phyloP scores from a whole-genome alignment of 2,888 invertebrate species.

The Tricholauxania praeusta region DNA sequence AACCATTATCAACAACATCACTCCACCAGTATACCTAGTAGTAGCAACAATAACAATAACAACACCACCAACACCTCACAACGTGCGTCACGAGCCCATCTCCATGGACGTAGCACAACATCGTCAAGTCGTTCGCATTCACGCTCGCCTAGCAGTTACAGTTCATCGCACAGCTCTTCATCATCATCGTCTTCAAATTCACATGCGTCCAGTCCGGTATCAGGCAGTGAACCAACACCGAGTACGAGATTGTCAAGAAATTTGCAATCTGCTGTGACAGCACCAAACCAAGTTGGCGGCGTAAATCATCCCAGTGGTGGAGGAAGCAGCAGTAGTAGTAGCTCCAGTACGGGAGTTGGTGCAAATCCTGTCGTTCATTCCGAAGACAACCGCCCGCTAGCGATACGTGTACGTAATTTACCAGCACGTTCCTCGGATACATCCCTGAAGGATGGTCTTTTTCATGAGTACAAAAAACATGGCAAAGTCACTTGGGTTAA shows the following conservation, averaged over 20 bases:
- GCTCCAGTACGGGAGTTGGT: slow-evolving; percentile 58
- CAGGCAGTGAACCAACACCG: slow-evolving; percentile 60
- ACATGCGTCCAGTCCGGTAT: slow-evolving; percentile 67
- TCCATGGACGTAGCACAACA: slow-evolving; percentile 68
- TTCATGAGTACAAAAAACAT: slow-evolving; percentile 98
- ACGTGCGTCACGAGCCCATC: slow-evolving; percentile 51
- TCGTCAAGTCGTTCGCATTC: slow-evolving; percentile 72
- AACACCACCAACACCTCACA: slow-evolving; percentile 45
- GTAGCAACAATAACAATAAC: slow-evolving; percentile 41
- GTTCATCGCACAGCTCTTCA: slow-evolving; percentile 67
- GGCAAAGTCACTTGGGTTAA: slow-evolving; percentile 97
- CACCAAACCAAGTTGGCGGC: background rate
- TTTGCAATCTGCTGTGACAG: slow-evolving; percentile 70
- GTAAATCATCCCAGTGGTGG: slow-evolving; percentile 58
- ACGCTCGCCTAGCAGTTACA: slow-evolving; percentile 69
- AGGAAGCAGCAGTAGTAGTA: slow-evolving; percentile 56
- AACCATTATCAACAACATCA: slow-evolving; percentile 30
- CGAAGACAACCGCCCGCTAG: slow-evolving; percentile 79
- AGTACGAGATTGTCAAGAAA: slow-evolving; percentile 57
- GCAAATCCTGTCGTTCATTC: slow-evolving; percentile 68
- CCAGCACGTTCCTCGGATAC: slow-evolving; percentile 92
- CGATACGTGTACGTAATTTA: slow-evolving; percentile 91
- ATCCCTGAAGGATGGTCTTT: slow-evolving; percentile 95
- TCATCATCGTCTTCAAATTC: slow-evolving; percentile 65
- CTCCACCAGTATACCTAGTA: slow-evolving; percentile 37